Evolutionary conservation across 2,888 invertebrate genomes (phyloP).

Genomic region (Strigamia crassipes): DNA sequence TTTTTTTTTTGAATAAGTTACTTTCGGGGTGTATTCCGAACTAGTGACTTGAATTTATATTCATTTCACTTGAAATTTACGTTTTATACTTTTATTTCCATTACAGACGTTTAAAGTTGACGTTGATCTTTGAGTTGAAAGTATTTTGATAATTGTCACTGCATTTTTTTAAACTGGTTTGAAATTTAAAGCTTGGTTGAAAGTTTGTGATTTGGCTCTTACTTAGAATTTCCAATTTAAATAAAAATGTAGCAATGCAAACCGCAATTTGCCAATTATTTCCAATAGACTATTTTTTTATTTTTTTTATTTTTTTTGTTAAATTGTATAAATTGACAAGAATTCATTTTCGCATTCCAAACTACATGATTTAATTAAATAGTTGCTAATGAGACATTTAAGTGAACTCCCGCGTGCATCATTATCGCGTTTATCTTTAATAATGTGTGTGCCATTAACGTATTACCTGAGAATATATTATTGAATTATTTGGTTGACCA

Average conservation of each 20-base stretch:
- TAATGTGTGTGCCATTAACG: neutral
- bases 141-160: too few relatives aligned
- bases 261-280: too few relatives aligned
- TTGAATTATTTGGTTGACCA: neutral
- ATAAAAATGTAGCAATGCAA: too few relatives aligned
- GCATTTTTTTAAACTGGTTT: too few relatives aligned
- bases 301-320: too few relatives aligned
- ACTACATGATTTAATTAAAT: neutral
- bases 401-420: neutral
- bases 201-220: too few relatives aligned
- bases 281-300: neutral
- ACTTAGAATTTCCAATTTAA: too few relatives aligned
- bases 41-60: neutral
- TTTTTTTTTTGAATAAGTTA: neutral
- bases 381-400: constrained; percentile 10
- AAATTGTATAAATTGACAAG: too few relatives aligned
- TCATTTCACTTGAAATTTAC: too few relatives aligned
- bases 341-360: too few relatives aligned
- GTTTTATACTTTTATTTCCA: neutral
- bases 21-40: neutral
- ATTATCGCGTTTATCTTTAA: neutral
- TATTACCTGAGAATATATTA: neutral
- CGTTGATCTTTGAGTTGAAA: too few relatives aligned
- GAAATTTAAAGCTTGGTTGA: too few relatives aligned
- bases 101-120: neutral